Evolutionary conservation across 2,797 vertebrate species (phyloP), one percentile per base, ranked within the genome.

Genomic region (Sylvia borin): DNA sequence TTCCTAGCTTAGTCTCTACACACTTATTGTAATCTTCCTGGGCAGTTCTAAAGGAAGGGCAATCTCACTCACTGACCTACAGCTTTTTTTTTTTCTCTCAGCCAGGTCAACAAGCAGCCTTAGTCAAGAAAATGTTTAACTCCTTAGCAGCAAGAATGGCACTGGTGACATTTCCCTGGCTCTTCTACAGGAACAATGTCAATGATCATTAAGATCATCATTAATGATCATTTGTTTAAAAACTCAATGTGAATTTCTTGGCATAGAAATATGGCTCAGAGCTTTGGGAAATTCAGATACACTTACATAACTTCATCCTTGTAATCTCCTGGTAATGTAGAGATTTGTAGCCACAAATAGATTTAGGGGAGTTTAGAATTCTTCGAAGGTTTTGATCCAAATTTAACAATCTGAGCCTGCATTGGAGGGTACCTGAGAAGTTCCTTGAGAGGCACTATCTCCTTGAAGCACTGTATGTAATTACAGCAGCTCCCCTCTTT

Each of bases 141-240:
- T 67, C 95, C 62, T 90, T 81, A 93, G 64, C 53, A 90, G 26
- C 51, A 81, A 57, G 21, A 26, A 48, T 76, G 85, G 47, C 40
- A 68, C 43, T 12, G 24, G 6, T 76, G 73, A 94, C 79, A 55
- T 90, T 95, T 94, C 40, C 45, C 55, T 92, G 74, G 70, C 80
- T 88, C 11, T 81, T 88, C 43, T 64, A 76, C 36, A 85, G 76
- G 73, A 92, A 73, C 48, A 76, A 67, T 73, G 88, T 76, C 92
- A 90, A 53, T 64, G 66, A 88, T 73, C 58, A 76, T 95, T 92
- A 94, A 79, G 73, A 76, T 93, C 62, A 73, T 70, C 58, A 76
- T 93, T 95, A 96, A 95, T 76, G 88, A 94, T 70, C 2, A 55
- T 90, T 89, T 81, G 80, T 81, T 96, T 86, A 84, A 96, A 93